These are phyloP conservation scores for Bolborhynchus lineola DNA, from an alignment of 2,113 vertebrate species.

Conservation along the genomic window DNA sequence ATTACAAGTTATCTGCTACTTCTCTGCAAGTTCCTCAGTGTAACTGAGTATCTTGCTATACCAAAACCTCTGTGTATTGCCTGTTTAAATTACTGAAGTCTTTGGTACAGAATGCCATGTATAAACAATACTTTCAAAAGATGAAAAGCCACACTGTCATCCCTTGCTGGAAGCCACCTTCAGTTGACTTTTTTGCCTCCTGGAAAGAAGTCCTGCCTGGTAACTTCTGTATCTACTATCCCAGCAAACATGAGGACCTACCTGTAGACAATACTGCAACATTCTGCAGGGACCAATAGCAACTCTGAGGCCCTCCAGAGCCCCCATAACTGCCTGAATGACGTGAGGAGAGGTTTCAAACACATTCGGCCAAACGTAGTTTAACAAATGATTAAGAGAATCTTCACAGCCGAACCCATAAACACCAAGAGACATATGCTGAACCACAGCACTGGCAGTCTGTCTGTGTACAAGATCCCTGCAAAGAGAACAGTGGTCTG, in stretches of 20 bases:
- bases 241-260: neutral
- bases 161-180: neutral
- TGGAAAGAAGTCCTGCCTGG: neutral
- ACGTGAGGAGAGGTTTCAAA: slow-evolving; percentile 98
- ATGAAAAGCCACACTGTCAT: neutral
- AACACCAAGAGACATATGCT: slow-evolving; percentile 97
- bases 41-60: neutral
- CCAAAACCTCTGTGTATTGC: neutral
- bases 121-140: neutral
- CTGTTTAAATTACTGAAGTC: neutral
- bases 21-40: neutral
- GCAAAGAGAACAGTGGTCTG: neutral
- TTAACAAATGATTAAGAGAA: slow-evolving; percentile 94
- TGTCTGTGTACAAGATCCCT: slow-evolving; percentile 97
- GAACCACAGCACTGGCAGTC: slow-evolving; percentile 96
- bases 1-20: neutral
- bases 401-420: slow-evolving; percentile 98
- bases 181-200: neutral
- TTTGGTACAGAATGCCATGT: neutral
- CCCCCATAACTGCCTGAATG: slow-evolving; percentile 98
- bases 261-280: slow-evolving; percentile 98
- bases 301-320: slow-evolving; percentile 92
- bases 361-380: slow-evolving; percentile 98
- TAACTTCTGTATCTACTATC: neutral
- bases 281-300: slow-evolving; percentile 97